Evolutionary conservation across 2,113 vertebrate genomes (phyloP).

Genomic region (Chlorocebus sabaeus): DNA sequence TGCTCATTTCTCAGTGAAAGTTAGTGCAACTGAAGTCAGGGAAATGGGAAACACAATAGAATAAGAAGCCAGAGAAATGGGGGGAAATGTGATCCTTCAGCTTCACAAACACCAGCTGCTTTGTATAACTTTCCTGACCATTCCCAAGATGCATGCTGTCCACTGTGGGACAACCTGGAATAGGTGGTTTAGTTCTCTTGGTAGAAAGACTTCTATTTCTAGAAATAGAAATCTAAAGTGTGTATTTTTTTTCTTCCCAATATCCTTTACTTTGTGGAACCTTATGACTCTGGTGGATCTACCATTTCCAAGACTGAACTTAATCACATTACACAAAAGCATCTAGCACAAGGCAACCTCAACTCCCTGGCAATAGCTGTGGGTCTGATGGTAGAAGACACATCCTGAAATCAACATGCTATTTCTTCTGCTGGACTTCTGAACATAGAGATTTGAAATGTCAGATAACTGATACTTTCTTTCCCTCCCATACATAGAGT

Average conservation of each 20-base stretch:
- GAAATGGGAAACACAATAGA: neutral
- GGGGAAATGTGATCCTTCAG: neutral
- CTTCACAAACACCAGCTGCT: neutral
- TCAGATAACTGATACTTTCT: neutral
- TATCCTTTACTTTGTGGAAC: neutral
- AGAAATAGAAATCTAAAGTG: neutral
- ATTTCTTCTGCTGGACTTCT: neutral
- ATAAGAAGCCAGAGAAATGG: neutral
- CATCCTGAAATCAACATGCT: neutral
- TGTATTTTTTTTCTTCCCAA: neutral
- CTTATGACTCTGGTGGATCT: neutral
- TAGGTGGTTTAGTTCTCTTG: neutral
- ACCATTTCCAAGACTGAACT: neutral
- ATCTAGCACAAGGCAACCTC: accelerated
- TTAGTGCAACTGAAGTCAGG: neutral
- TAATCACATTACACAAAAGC: neutral
- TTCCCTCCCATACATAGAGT: neutral
- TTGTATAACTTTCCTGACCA: neutral
- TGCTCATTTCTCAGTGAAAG: neutral
- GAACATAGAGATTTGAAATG: neutral
- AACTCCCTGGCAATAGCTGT: accelerated
- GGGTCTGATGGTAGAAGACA: no score
- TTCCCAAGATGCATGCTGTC: neutral
- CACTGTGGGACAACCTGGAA: no score
- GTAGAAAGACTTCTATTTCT: neutral